Base-by-base conservation (phyloP, 1,140 invertebrate genomes). In the Sesamia nonagrioides region DNA sequence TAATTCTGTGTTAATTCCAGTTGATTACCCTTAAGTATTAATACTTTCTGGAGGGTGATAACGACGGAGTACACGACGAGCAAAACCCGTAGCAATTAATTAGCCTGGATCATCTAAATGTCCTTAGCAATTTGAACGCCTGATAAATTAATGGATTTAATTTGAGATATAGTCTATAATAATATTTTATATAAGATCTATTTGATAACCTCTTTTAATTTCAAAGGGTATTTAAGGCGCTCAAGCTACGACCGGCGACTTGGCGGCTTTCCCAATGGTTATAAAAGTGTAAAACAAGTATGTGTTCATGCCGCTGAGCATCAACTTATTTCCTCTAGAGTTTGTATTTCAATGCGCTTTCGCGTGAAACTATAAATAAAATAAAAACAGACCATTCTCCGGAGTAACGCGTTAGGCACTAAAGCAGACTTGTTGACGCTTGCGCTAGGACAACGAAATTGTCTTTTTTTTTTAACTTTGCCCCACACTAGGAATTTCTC, bases 11-110 rank as follows among this genome's bases (percentile, higher is more conserved):
- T 68, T 52, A 77, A 54, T 68, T 27, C 17, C 48, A 66, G 15
- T 54, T 54, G 9, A 77, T 54, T 76, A 50, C 33, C 27, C 56
- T 63, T 75, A 27, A 27, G 27, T 27, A 75, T 75, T 63, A 63
- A 75, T 75, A 63, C 54, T 73, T 77, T 66, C 60, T 66, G n/a
- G 60, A 37, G 35, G 11, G 45, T 6, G 45, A 66, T 54, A 71
- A 82, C 63, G 54, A 63, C 45, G 33, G 40, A 80, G 27, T 68
- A 48, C 48, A 68, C 33, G 61, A 77, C 52, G 21, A 40, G 69
- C 33, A 45, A 78, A 75, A 35, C 54, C 72, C 71, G 48, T n/a
- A 54, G 45, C 79, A 79, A 81, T 83, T 83, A 83, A 81, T 83
- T 79, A 78, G 74, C 54, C 35, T 50, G 79, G 77, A 78, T 78